Conservation (phyloP, 1,140 invertebrate genomes). For the Plectus sambesii region DNA sequence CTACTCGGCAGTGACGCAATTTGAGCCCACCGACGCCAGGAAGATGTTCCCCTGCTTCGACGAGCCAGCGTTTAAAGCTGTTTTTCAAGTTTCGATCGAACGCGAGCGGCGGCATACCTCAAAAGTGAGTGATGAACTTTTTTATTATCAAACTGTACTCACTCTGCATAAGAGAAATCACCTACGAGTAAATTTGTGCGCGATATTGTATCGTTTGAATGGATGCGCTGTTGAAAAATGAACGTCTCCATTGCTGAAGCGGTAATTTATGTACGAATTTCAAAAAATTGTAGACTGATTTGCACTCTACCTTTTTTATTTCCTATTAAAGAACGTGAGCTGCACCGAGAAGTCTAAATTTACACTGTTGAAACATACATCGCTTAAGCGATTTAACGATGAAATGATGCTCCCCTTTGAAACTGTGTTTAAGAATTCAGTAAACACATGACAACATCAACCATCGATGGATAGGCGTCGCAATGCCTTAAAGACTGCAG, state of each 20-base stretch:
- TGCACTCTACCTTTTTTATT: too few relatives aligned
- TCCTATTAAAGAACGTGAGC: too few relatives aligned
- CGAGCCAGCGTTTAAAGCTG: constrained; percentile 80
- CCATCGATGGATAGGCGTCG: too few relatives aligned
- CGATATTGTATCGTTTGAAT: neutral
- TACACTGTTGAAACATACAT: too few relatives aligned
- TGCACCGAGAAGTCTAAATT: too few relatives aligned
- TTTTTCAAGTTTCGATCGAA: constrained; percentile 54
- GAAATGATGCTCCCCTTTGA: too few relatives aligned
- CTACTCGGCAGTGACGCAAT: constrained; percentile 80
- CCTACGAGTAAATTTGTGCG: constrained; percentile 9
- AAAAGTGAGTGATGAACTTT: constrained; percentile 28
- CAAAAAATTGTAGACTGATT: too few relatives aligned
- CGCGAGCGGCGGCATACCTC: constrained; percentile 24
- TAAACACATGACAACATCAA: too few relatives aligned
- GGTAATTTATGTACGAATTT: too few relatives aligned
- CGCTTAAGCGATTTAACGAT: too few relatives aligned
- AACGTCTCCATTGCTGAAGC: constrained; percentile 4
- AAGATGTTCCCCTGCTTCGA: constrained; percentile 91
- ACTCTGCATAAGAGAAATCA: constrained; percentile 14
- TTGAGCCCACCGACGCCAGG: constrained; percentile 80
- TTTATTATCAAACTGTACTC: constrained; percentile 10
- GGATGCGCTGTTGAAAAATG: neutral
- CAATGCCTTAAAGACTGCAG: too few relatives aligned
- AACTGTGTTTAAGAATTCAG: too few relatives aligned